phyloP scores from a whole-genome alignment of 1,140 invertebrate species.

The Brachionus koreanus region DNA sequence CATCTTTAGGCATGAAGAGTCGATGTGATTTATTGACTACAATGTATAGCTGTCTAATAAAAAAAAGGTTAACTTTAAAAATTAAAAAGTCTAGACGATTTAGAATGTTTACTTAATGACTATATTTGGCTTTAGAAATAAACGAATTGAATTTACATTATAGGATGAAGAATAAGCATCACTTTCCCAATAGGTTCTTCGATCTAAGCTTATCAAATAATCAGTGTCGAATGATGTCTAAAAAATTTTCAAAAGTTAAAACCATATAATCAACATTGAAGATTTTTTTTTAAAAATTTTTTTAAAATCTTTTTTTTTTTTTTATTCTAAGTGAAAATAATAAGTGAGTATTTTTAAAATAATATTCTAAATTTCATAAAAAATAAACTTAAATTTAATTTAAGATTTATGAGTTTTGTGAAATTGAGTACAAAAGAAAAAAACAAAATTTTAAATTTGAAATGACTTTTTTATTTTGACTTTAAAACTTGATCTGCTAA shows the following conservation, averaged over 20 bases:
- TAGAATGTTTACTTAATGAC: neutral
- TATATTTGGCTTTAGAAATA: constrained; percentile 30
- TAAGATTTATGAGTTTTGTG: no score
- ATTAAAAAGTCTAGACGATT: neutral
- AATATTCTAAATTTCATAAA: neutral
- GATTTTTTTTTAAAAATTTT: no score
- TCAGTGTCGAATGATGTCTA: neutral
- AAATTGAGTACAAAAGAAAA: no score
- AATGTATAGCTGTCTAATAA: constrained; percentile 49
- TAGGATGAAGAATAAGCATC: constrained; percentile 50
- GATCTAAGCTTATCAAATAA: constrained; percentile 54
- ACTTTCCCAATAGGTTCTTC: constrained; percentile 58
- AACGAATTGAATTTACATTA: constrained; percentile 24
- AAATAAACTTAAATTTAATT: neutral
- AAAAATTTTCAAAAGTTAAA: neutral
- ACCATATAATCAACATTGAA: no score
- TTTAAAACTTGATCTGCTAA: no score
- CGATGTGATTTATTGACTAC: constrained; percentile 55
- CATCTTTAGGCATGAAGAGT: constrained; percentile 47
- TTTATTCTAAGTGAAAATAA: neutral
- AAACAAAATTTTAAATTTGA: no score
- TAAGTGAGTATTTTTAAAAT: no score
- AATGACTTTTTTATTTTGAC: no score
- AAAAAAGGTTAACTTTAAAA: neutral
- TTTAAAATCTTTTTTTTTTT: no score